phyloP scores from a whole-genome alignment of 2,113 vertebrate genomes.

The Synchiropus splendidus region DNA sequence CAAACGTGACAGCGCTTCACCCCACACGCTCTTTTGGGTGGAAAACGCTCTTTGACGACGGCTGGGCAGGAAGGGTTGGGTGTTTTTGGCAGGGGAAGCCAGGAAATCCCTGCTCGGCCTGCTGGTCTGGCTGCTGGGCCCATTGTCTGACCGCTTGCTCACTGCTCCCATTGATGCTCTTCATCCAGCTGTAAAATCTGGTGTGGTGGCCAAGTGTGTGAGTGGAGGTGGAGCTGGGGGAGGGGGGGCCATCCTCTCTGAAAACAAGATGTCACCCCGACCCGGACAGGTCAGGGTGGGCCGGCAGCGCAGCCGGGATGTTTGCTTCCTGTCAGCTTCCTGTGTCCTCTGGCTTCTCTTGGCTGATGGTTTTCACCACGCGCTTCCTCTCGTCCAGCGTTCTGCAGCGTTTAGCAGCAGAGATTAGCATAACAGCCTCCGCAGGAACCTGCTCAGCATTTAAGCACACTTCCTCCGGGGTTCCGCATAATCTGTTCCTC shows the following conservation, averaged over 20 bases:
- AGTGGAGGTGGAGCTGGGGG: constrained; percentile 9
- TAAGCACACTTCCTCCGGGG: constrained; percentile 55
- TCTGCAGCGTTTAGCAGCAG: constrained; percentile 47
- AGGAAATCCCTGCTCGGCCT: too few species aligned
- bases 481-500: constrained; percentile 54
- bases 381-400: constrained; percentile 37
- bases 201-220: constrained; percentile 31
- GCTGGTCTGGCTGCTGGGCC: constrained; percentile 41
- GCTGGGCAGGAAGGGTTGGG: constrained; percentile 22
- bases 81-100: constrained; percentile 49
- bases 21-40: constrained; percentile 16
- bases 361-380: constrained; percentile 39
- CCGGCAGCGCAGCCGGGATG: constrained; percentile 25
- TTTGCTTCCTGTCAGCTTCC: constrained; percentile 59
- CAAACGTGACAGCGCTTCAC: too few species aligned
- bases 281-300: constrained; percentile 23
- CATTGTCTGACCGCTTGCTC: constrained; percentile 61
- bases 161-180: constrained; percentile 63
- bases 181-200: constrained; percentile 71
- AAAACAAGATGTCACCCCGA: constrained; percentile 53
- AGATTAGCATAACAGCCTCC: constrained; percentile 65
- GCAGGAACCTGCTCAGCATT: constrained; percentile 56
- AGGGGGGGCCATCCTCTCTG: constrained; percentile 39
- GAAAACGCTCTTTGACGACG: not conserved
- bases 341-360: constrained; percentile 6